Evolutionary conservation across 2,888 invertebrate species (phyloP), one percentile per base, ranked within the genome.

Genomic region (Lucinisca nassula): DNA sequence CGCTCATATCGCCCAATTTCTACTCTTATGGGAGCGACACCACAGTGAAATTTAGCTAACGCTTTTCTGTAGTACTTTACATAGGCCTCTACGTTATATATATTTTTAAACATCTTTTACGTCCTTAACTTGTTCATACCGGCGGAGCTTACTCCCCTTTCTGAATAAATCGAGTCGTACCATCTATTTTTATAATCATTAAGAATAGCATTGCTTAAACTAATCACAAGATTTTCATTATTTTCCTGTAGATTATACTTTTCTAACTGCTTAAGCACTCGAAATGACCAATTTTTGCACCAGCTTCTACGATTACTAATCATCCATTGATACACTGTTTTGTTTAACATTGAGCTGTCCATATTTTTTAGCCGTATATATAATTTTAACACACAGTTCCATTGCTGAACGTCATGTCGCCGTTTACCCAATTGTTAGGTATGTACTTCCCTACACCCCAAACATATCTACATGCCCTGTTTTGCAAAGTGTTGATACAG

Each of bases 1-100:
- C 74, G 51, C 67, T 82, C 75, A 45, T 82, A 82, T 32, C 82
- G 82, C n/a, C 67, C 82, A 0, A 75, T 82, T 38, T 82, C 75
- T 17, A 82, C 27, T 45, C 67, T 75, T 27, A 82, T 58, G n/a
- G n/a, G n/a, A n/a, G n/a, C n/a, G n/a, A n/a, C n/a, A n/a, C n/a
- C n/a, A n/a, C n/a, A n/a, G n/a, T n/a, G n/a, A n/a, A n/a, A n/a
- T 51, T 82, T 75, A 17, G 75, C 61, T n/a, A 82, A 51, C 30
- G 82, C 74, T 27, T 58, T 38, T 75, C 82, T 75, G 58, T 75
- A 58, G 40, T 49, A 79, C 58, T 45, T 49, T 70, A 79, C 35
- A 30, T 70, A 79, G n/a, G 45, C 17, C 24, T 70, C 51, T 24
- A 70, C 49, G 24, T 79, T 49, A 70, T 70, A 79, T 21, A n/a